These are phyloP conservation scores for zebrafish (Danio rerio) DNA, from an alignment of 2,113 vertebrate genomes.

Conservation along the genomic window GRCz12tu NC_133186.1:38359001-38359500, in stretches of 20 bases:
- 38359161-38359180: conserved; percentile 11
- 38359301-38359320: background rate
- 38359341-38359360: background rate
- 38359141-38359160: conserved; percentile 22
- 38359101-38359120: conserved; percentile 7
- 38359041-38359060: background rate
- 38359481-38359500: too few relatives aligned
- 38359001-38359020: background rate
- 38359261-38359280: background rate
- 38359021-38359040: background rate
- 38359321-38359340: conserved; percentile 6
- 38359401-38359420: background rate
- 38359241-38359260: conserved; percentile 4
- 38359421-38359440: background rate
- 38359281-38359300: background rate
- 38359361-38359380: background rate
- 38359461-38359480: background rate
- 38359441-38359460: too few relatives aligned
- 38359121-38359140: conserved; percentile 8
- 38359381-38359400: background rate
- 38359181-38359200: background rate
- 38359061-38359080: background rate
- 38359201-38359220: conserved; percentile 20
- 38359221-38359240: background rate
- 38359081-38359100: background rate